phyloP scores from a whole-genome alignment of 2,888 invertebrate species.

The Megamerina dolium region DNA sequence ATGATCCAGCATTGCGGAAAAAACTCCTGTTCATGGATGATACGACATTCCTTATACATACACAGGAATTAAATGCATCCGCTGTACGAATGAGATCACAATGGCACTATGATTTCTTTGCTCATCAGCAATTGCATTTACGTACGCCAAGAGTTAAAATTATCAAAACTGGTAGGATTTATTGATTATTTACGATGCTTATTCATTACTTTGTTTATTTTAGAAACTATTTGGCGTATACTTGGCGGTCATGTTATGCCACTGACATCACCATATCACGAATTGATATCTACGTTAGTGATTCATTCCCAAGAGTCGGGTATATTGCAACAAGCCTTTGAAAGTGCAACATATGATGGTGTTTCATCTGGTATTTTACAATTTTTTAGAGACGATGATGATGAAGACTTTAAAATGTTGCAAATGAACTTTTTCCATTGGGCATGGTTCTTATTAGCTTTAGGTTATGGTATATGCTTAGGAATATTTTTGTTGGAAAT shows the following conservation, averaged over 20 bases:
- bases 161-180: too few species aligned
- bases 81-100: conserved; percentile 7
- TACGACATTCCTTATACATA: background rate
- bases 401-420: too few species aligned
- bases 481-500: too few species aligned
- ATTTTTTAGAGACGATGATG: too few species aligned
- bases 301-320: background rate
- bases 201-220: too few species aligned
- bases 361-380: background rate
- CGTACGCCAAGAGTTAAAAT: too few species aligned
- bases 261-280: background rate
- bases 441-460: too few species aligned
- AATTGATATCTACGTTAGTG: background rate
- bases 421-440: too few species aligned
- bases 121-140: conserved; percentile 12
- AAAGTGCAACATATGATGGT: background rate
- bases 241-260: background rate
- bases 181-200: too few species aligned
- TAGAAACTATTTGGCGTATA: background rate
- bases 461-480: too few species aligned
- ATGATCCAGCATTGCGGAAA: background rate
- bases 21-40: conserved; percentile 5
- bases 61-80: conserved; percentile 8
- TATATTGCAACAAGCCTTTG: background rate
- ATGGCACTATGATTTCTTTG: conserved; percentile 11